phyloP scores from a whole-genome alignment of 2,797 vertebrate genomes.

The Darevskia mixta region DNA sequence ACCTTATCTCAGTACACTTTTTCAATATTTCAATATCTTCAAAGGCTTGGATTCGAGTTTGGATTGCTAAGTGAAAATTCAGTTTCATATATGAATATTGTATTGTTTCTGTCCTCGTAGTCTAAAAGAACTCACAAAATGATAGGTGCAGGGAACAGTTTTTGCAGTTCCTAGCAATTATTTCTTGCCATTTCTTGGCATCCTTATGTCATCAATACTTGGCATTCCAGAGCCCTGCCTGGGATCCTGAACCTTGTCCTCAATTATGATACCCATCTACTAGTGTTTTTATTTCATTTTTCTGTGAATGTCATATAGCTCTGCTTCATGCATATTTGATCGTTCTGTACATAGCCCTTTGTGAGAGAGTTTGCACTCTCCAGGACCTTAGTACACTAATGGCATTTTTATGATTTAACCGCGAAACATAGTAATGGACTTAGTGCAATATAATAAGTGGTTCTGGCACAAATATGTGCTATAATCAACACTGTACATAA shows the following conservation, averaged over 20 bases:
- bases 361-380: background rate
- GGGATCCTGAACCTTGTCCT: constrained; percentile 24
- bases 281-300: constrained; percentile 41
- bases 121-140: background rate
- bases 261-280: background rate
- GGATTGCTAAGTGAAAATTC: too few relatives aligned
- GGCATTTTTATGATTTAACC: constrained; percentile 7
- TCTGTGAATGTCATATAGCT: background rate
- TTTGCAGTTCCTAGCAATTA: background rate
- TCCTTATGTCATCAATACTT: background rate
- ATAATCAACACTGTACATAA: background rate
- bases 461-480: background rate
- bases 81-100: background rate
- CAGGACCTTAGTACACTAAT: background rate
- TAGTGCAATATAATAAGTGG: background rate
- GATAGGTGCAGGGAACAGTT: background rate
- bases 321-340: constrained; percentile 16
- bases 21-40: constrained; percentile 17
- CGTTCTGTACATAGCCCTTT: constrained; percentile 19
- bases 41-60: background rate
- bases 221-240: background rate
- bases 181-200: background rate
- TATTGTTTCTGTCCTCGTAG: background rate
- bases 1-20: background rate
- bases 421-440: background rate